Evolutionary conservation across 2,113 vertebrate species (phyloP).

Genomic region (Gymnocephalus cernua): DNA sequence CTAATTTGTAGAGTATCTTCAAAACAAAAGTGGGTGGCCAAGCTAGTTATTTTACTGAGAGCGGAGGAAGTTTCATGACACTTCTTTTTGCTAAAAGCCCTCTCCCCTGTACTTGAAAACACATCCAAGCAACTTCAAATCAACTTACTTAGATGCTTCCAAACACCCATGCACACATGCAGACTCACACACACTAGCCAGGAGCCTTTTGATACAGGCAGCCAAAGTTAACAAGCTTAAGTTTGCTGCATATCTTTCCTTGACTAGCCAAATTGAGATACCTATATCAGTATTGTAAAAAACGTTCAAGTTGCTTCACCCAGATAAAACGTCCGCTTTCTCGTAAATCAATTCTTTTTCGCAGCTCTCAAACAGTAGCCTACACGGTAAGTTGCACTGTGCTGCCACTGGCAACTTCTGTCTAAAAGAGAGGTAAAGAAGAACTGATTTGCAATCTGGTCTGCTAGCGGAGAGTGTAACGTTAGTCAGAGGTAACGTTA

Average conservation of each 20-base stretch:
- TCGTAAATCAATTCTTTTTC: too few species aligned
- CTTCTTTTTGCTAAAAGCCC: conserved; percentile 21
- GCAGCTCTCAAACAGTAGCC: too few species aligned
- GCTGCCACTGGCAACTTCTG: too few species aligned
- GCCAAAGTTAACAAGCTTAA: conserved; percentile 1
- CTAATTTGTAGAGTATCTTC: conserved; percentile 48
- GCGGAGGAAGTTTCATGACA: conserved; percentile 18
- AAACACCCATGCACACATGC: neutral
- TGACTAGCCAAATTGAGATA: neutral
- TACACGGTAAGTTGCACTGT: too few species aligned
- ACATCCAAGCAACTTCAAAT: conserved; percentile 9
- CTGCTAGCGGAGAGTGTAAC: too few species aligned
- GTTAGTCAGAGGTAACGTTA: too few species aligned
- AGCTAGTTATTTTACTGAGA: conserved; percentile 43
- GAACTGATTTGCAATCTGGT: too few species aligned
- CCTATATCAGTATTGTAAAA: too few species aligned
- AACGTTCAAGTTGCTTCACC: too few species aligned
- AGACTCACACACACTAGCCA: neutral
- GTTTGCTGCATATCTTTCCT: neutral
- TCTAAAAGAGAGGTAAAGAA: too few species aligned
- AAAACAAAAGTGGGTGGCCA: conserved; percentile 30
- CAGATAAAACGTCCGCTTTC: too few species aligned
- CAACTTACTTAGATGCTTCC: neutral
- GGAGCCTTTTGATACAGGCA: neutral
- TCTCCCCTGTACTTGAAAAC: conserved; percentile 30